Conservation (phyloP, 2,797 vertebrate species). For the Sternotherus odoratus region DNA sequence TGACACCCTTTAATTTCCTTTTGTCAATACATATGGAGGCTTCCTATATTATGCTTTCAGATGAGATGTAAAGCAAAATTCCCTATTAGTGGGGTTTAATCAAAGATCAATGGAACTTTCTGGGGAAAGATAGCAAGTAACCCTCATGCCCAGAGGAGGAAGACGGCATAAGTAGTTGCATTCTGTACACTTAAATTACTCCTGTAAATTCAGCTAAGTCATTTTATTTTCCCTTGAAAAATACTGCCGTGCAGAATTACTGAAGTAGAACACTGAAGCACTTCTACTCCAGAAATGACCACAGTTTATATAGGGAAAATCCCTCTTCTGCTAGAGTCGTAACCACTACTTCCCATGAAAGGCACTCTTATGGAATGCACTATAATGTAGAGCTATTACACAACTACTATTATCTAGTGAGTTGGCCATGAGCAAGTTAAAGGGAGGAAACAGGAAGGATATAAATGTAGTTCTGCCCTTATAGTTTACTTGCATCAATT, state of each 20-base stretch:
- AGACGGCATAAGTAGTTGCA: background rate
- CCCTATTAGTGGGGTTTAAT: background rate
- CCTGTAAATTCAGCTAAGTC: constrained; percentile 6
- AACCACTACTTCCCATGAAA: constrained; percentile 27
- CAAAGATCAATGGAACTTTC: background rate
- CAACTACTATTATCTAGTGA: constrained; percentile 67
- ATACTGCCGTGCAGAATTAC: background rate
- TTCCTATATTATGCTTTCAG: background rate
- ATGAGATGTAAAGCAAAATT: background rate
- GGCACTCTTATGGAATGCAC: constrained; percentile 12
- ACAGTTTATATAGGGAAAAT: constrained; percentile 41
- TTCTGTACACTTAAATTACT: background rate
- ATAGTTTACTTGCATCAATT: constrained; percentile 33
- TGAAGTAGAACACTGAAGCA: background rate
- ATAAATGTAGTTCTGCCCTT: constrained; percentile 45
- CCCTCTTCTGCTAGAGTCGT: no score
- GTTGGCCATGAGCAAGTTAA: constrained; percentile 69
- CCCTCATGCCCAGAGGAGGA: constrained; percentile 34
- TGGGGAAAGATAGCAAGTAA: constrained; percentile 26
- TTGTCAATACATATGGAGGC: background rate
- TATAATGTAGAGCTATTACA: constrained; percentile 62
- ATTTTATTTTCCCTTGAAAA: constrained; percentile 19
- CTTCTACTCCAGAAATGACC: constrained; percentile 43
- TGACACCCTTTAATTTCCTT: background rate
- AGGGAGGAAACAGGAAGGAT: constrained; percentile 63